Evolutionary conservation across 2,113 vertebrate genomes (phyloP), one percentile per base, ranked within the genome.

Genomic region (Epinephelus lanceolatus): DNA sequence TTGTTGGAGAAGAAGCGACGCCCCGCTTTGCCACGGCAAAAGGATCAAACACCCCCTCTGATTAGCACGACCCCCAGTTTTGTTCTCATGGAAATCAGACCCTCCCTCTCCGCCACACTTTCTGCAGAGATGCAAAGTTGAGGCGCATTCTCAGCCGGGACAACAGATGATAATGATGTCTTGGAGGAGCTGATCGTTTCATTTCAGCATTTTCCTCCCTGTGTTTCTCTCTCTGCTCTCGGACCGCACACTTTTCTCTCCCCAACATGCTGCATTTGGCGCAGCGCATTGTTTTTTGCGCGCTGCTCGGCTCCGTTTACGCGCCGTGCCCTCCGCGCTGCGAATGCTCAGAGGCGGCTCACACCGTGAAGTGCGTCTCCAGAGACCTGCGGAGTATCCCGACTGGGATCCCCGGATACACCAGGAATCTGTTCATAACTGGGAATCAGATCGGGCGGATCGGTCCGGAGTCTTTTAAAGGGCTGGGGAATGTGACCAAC

Each of bases 341-440:
- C 77, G 95, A 96, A 87, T 96, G 96, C n/a, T 96, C 96, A 0
- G 96, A 96, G 88, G 93, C 95, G 52, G 96, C 96, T 25, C 94
- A 92, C 37, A 96, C 96, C 0, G 95, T 96, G 1, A 96, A 96
- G 89, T 96, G 96, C 57, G 95, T 96, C 27, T 94, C 94, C 76
- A 95, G 94, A 84, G 94, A 96, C 17, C 93, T 96, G 78, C 89
- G 80, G 25, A 73, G 76, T 2, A 19, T 96, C 19, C 96, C 96
- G 27, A 11, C 53, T 0, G 95, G 90, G 14, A 95, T 96, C 68
- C 96, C 96, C 0, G 86, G 80, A 0, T 96, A 96, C 90, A 95
- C 96, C 17, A 82, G 94, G 81, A 96, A 94, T 67, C 89, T 96
- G 60, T 96, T 96, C 70, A 92, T 96, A 14, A 96, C 93, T 0